Base-by-base conservation (phyloP, 2,797 vertebrate genomes). In the Merluccius polli region DNA sequence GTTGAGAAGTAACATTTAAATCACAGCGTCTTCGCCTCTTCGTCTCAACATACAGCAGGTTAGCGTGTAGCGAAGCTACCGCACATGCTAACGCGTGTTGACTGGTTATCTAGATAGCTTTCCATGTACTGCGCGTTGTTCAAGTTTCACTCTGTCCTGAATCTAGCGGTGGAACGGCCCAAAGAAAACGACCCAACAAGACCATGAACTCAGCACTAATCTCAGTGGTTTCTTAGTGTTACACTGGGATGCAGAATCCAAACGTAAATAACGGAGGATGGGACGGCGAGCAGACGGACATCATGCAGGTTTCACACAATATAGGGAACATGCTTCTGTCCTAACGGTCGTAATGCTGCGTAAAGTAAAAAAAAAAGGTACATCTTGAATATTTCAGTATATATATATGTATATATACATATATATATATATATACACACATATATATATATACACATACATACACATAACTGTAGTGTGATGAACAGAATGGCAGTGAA, bases 401-500 rank as follows among this genome's bases (percentile, higher is more conserved):
- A 52, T 52, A 52, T 21, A 6, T 21, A 52, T 52, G n/a, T 21
- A 12, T 38, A 38, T 1, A 38, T 11, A 38, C 11, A 38, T 38
- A 38, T 38, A 7, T 38, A 6, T 7, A 38, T 38, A 12, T 52
- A 52, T 18, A 48, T 18, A 38, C 11, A 38, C 11, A 38, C 11
- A 48, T 18, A 48, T 63, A 27, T 63, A 2, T 1, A 63, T 63
- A 38, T 38, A 38, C 11, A 38, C 1, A 38, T 38, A 38, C 11
- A 38, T 38, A 38, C 11, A 38, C 10, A 59, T 21, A 18, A 3
- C 24, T 67, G 63, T 67, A 67, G 24, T 31, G 59, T 68, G 30
- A 16, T 35, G 24, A 65, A 69, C 31, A 33, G 27, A 72, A 69
- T 69, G 67, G 67, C 67, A 69, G 67, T 67, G 65, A 67, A 29